Evolutionary conservation across 2,888 invertebrate genomes (phyloP), one percentile per base, ranked within the genome.

Genomic region (Eudasyphora cyanicolor): DNA sequence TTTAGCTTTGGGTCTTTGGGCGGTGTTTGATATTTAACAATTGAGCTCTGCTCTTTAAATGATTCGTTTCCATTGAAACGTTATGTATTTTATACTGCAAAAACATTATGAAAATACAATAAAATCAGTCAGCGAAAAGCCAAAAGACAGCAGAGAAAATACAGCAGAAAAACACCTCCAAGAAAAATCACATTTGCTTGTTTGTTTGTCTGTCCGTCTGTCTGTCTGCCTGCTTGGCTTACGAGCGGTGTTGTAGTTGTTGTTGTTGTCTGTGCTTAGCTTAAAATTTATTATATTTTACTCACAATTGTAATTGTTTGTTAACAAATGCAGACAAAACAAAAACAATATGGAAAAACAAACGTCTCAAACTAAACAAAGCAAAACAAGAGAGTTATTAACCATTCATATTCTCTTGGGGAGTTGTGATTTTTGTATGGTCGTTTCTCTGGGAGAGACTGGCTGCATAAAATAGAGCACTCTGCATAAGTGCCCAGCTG

Each of bases 71-170:
- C 90, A 90, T 90, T 87, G 86, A 87, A 88, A 88, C 87, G 87
- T 89, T 78, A 90, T 90, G 87, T 90, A 87, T 89, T 91, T 91
- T 91, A 91, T 91, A 91, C 89, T 86, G 86, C 85, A 87, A 89
- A 87, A 84, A 54, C 85, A 80, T 54, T 76, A 38, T 35, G 32
- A 74, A 79, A 73, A 74, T 51, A 83, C 38, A 76, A 73, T 12
- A 12, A 10, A 74, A 70, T 70, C 70, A 77, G 57, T 62, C 54
- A 80, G 77, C 76, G 77, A 60, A 67, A 70, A 73, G 21, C 27
- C 24, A 32, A 57, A 10, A 60, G 54, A 24, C 17, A 12, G 54
- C n/a, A 10, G 71, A 75, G 67, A 32, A 51, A 62, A 76, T 32
- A 62, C 62, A 79, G n/a, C 49, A 57, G 60, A 75, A 81, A 82